Percentiles rank a stretch among this genome's conserved stretches.
phyloP scores from a whole-genome alignment of 2,113 vertebrate genomes.

The Mus musculus region DNA sequence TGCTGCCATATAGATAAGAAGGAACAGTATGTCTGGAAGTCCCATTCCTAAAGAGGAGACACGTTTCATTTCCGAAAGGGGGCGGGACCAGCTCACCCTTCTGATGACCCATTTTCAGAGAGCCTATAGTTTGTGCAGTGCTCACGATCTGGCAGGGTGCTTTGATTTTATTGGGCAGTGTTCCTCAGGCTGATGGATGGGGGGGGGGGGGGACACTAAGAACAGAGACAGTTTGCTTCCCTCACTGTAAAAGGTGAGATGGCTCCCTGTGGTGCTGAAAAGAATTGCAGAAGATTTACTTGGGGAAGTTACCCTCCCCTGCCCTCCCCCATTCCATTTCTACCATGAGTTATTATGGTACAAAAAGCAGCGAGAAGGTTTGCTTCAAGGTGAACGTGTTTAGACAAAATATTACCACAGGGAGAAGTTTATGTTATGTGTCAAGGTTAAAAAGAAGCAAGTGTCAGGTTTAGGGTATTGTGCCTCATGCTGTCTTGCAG shows the following conservation, averaged over 20 bases:
- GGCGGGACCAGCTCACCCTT: not conserved
- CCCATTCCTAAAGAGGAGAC: not conserved
- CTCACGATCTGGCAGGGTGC: constrained; percentile 38
- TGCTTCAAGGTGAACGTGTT: constrained; percentile 72
- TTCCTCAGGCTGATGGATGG: constrained; percentile 63
- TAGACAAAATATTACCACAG: constrained; percentile 63
- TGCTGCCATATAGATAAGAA: not conserved
- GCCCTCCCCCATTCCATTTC: not conserved
- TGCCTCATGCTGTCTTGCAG: not conserved
- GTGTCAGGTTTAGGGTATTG: constrained; percentile 31
- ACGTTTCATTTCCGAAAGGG: not conserved
- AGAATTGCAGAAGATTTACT: constrained; percentile 62
- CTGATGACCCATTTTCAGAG: constrained; percentile 41
- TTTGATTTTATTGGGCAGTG: constrained; percentile 68
- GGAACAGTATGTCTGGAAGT: not conserved
- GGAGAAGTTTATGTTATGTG: constrained; percentile 68
- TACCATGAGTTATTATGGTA: constrained; percentile 64
- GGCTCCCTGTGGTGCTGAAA: constrained; percentile 59
- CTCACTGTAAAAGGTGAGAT: constrained; percentile 54
- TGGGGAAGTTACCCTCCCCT: constrained; percentile 52
- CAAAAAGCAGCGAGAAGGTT: constrained; percentile 38
- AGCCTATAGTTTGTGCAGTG: constrained; percentile 24
- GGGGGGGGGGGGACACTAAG: not conserved
- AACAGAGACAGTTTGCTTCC: constrained; percentile 54
- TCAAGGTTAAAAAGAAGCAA: constrained; percentile 41